Evolutionary conservation across 2,888 invertebrate genomes (phyloP), one percentile per base, ranked within the genome.

Genomic region (Abrostola triplasia): DNA sequence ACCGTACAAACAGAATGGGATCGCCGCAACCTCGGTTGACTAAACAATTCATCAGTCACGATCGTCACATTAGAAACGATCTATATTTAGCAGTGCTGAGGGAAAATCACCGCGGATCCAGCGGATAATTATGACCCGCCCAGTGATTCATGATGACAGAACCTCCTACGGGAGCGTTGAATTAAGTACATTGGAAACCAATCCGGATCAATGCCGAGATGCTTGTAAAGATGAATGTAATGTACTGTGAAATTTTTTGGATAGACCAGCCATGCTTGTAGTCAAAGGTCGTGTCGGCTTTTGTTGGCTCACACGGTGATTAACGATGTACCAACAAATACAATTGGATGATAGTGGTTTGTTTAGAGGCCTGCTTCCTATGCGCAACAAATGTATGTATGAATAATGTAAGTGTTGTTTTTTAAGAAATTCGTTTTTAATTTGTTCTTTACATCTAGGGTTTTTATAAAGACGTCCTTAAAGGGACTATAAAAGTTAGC

Each of bases 141-240:
- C 78, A 79, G 80, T 84, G 83, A 86, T 85, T 86, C 83, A 87
- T 83, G 84, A 82, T 83, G 82, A 84, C 77, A 73, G 82, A 77
- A 65, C 61, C 67, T 69, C 65, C 87, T 82, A 52, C 55, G 82
- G 80, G 84, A 63, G 66, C 76, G 62, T 75, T 83, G 79, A 82
- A 79, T 83, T 80, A 77, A 44, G 63, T 67, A 64, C 67, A 73
- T 80, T 68, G 66, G 59, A 61, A 69, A 59, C 59, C 53, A 64
- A 77, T 57, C 47, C 67, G 44, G 51, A 64, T 71, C 55, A 54
- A 53, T 54, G 55, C 13, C 35, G 37, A 52, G 35, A 57, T 35
- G 10, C n/a, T 66, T 49, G 44, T 47, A 42, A 63, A 52, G 36
- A 64, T 57, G 40, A 44, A 58, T 50, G 7, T 47, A 12, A 36